Conservation (phyloP, 2,888 invertebrate genomes). For the Pachymerium ferrugineum region DNA sequence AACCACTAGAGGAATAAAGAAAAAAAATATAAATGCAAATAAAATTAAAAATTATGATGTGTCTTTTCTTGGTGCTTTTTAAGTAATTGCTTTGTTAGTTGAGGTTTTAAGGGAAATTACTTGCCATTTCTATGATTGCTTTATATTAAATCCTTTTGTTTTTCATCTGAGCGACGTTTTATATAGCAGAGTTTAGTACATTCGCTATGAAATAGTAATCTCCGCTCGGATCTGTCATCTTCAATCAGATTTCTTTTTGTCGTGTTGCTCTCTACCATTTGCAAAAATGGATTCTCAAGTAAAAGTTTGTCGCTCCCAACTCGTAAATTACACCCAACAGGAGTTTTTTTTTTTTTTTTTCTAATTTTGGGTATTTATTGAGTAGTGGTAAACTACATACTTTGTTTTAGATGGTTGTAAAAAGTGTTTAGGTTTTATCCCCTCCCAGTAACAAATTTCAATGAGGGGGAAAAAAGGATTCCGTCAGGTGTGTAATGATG, state of each 20-base stretch:
- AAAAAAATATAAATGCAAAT: not conserved
- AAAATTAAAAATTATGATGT: not conserved
- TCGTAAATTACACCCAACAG: not conserved
- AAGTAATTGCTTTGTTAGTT: too few species aligned
- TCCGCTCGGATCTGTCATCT: not conserved
- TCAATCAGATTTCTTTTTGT: constrained; percentile 7
- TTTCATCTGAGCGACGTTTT: too few species aligned
- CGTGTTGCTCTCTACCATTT: not conserved
- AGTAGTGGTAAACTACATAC: not conserved
- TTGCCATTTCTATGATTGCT: too few species aligned
- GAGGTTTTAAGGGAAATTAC: too few species aligned
- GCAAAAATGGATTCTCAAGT: not conserved
- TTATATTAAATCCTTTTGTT: too few species aligned
- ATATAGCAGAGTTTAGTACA: too few species aligned
- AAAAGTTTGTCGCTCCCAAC: not conserved
- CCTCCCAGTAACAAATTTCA: not conserved
- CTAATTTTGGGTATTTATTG: not conserved
- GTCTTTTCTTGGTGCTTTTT: too few species aligned
- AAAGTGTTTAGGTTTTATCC: not conserved
- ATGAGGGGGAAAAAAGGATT: not conserved
- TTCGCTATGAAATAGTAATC: constrained; percentile 1
- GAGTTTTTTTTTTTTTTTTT: not conserved
- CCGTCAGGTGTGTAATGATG: constrained; percentile 29
- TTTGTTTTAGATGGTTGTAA: constrained; percentile 12
- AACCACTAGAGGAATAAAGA: not conserved